These are phyloP conservation scores for Tenthredo scrophulariae DNA, from an alignment of 2,888 invertebrate genomes.

Conservation along the genomic window DNA sequence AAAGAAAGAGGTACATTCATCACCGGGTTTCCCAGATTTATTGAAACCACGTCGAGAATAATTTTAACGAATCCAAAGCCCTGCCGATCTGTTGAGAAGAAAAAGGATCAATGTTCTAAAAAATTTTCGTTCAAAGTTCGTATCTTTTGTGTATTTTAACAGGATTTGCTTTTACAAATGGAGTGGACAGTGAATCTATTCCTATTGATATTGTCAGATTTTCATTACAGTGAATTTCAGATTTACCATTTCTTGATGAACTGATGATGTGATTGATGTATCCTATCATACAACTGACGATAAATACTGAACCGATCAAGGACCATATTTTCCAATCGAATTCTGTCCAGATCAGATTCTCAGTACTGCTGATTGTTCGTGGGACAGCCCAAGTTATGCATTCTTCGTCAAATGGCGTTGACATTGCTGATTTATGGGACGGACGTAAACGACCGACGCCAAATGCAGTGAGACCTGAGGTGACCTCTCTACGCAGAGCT, in stretches of 20 bases:
- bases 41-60: background rate
- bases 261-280: background rate
- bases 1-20: background rate
- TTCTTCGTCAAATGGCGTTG: background rate
- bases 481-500: background rate
- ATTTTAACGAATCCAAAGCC: background rate
- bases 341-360: background rate
- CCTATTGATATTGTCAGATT: too few species aligned
- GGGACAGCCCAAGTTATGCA: background rate
- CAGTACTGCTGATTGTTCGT: background rate
- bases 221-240: background rate
- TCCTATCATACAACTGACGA: background rate
- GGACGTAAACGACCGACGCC: background rate
- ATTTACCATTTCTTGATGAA: background rate
- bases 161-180: too few species aligned
- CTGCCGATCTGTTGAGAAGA: background rate
- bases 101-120: too few species aligned
- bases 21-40: conserved; percentile 11
- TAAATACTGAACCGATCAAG: background rate
- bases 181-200: too few species aligned
- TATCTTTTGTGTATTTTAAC: too few species aligned
- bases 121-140: too few species aligned
- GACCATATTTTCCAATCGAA: background rate
- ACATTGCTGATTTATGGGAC: background rate
- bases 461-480: background rate